These are phyloP conservation scores for Squalus acanthias DNA, from an alignment of 2,797 vertebrate species.

Conservation along the genomic window DNA sequence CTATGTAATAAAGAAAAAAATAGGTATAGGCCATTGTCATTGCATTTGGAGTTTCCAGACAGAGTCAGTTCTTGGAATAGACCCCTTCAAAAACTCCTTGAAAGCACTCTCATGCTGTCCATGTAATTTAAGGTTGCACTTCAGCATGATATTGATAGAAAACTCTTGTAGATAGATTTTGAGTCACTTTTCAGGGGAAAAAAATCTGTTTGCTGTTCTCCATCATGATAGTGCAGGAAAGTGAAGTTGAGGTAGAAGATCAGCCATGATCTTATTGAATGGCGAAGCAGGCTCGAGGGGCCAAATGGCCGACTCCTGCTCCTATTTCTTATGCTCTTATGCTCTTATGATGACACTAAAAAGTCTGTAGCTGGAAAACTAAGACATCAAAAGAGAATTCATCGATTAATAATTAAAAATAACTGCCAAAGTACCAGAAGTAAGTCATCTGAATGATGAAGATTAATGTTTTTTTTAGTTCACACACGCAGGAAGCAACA, in stretches of 20 bases:
- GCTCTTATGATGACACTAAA: not conserved
- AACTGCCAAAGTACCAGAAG: not conserved
- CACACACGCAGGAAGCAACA: not conserved
- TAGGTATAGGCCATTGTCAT: not conserved
- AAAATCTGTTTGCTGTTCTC: not conserved
- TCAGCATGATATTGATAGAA: not conserved
- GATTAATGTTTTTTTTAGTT: not conserved
- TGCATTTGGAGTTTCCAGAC: not conserved
- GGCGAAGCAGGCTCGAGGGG: too few relatives aligned
- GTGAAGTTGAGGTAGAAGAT: too few relatives aligned
- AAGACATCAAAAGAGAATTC: not conserved
- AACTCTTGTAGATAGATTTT: not conserved
- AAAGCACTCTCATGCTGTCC: not conserved
- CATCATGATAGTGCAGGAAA: not conserved
- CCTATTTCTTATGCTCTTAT: too few relatives aligned
- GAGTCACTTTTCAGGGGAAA: not conserved
- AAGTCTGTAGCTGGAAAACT: not conserved
- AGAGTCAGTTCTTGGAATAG: not conserved
- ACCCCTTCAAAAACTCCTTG: not conserved
- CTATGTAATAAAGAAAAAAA: not conserved
- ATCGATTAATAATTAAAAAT: too few relatives aligned
- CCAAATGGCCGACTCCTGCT: too few relatives aligned
- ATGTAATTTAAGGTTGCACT: not conserved
- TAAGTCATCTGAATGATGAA: not conserved
- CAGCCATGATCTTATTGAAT: too few relatives aligned